These are phyloP conservation scores for Mirza zaza DNA, from an alignment of 2,113 vertebrate species.

Conservation along the genomic window DNA sequence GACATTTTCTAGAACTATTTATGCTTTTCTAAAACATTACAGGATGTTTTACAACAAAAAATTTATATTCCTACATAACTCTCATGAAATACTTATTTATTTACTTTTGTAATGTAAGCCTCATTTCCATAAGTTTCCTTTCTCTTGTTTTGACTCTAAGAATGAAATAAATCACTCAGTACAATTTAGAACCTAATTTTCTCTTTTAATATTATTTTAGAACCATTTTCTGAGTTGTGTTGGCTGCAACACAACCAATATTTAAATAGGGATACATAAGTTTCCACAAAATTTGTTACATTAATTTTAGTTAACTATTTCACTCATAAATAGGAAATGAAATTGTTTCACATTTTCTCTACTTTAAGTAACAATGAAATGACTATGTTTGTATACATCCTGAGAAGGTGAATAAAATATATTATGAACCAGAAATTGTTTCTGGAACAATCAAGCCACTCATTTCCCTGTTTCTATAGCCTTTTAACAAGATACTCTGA, in stretches of 20 bases:
- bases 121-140: background rate
- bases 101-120: background rate
- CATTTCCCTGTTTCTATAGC: background rate
- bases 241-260: background rate
- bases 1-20: background rate
- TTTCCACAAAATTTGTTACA: background rate
- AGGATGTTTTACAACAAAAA: background rate
- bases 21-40: background rate
- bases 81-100: background rate
- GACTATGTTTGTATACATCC: background rate
- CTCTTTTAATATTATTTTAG: background rate
- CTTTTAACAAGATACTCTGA: background rate
- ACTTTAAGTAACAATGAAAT: constrained; percentile 10
- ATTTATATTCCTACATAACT: background rate
- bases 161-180: background rate
- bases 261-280: background rate
- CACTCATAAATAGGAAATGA: background rate
- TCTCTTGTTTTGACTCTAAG: background rate
- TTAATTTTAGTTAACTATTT: background rate
- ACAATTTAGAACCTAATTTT: background rate
- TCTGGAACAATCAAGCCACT: background rate
- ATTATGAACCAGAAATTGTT: background rate
- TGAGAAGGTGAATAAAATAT: background rate
- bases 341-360: background rate
- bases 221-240: background rate